Evolutionary conservation across 2,113 vertebrate species (phyloP).

Genomic region (Elachura formosa): DNA sequence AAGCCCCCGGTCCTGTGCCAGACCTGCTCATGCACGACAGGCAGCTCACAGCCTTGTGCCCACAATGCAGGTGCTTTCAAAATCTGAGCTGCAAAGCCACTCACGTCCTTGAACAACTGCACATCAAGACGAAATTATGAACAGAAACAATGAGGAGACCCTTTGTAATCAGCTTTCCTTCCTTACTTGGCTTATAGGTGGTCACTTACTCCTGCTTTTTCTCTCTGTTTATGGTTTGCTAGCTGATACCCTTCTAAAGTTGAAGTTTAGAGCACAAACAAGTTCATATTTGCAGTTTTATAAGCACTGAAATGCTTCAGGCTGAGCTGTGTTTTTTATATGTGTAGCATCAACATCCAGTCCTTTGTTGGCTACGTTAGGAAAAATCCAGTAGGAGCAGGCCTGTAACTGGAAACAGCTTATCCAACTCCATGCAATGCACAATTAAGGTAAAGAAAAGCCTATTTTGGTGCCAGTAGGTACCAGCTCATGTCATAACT

Average conservation of each 20-base stretch:
- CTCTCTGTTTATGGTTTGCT: neutral
- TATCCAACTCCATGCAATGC: neutral
- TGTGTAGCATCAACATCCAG: neutral
- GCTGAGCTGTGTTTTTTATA: neutral
- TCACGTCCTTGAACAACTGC: neutral
- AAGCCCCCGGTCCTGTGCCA: neutral
- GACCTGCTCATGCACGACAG: rapidly evolving
- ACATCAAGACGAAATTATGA: neutral
- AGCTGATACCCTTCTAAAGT: neutral
- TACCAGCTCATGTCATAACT: neutral
- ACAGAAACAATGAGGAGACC: neutral
- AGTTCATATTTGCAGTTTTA: neutral
- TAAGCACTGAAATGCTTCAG: neutral
- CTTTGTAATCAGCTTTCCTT: neutral
- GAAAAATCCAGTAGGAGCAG: neutral
- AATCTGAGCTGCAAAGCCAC: neutral
- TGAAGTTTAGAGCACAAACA: neutral
- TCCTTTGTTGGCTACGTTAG: neutral
- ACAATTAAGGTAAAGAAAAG: neutral
- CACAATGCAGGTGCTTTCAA: rapidly evolving
- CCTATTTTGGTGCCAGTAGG: neutral
- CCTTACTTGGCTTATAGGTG: neutral
- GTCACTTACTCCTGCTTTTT: neutral
- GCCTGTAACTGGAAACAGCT: neutral
- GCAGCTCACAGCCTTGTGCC: neutral